phyloP scores from a whole-genome alignment of 53 echinoderm and acorn worm genomes.

The Henricia sp. region DNA sequence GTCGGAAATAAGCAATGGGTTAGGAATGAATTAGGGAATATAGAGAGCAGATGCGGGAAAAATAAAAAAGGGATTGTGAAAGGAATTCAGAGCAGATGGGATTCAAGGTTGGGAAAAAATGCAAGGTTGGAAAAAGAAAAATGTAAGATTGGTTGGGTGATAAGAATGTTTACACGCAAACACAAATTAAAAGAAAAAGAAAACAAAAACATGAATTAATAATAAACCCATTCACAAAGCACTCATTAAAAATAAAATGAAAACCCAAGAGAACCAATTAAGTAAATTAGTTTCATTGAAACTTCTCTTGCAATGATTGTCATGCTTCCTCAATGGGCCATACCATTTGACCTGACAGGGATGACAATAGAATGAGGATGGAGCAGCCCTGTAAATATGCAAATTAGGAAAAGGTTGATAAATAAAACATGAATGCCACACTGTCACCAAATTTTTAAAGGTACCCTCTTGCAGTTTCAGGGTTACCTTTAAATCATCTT shows the following conservation, averaged over 20 bases:
- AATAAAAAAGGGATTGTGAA: background rate
- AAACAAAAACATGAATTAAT: constrained; percentile 1
- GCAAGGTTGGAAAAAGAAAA: background rate
- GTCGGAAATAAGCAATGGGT: background rate
- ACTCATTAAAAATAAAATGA: too few relatives aligned
- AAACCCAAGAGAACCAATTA: background rate
- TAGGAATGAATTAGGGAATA: background rate
- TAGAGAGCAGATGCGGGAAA: background rate
- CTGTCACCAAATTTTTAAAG: too few relatives aligned
- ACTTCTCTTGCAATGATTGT: background rate
- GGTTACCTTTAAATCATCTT: too few relatives aligned
- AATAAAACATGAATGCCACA: constrained; percentile 24
- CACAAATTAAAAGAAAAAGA: constrained; percentile 7
- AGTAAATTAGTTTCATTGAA: background rate
- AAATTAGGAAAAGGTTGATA: constrained; percentile 43
- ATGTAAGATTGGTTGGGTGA: background rate
- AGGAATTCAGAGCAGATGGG: background rate
- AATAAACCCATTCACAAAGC: background rate
- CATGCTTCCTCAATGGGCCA: constrained; percentile 32
- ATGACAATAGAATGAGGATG: constrained; percentile 56
- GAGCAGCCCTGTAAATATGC: constrained; percentile 49
- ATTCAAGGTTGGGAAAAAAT: too few relatives aligned
- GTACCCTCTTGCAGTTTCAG: too few relatives aligned
- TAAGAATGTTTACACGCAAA: background rate
- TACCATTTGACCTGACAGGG: constrained; percentile 59